These are phyloP conservation scores for Coracias cyanogaster DNA, from an alignment of 2,797 vertebrate species.

Conservation along the genomic window DNA sequence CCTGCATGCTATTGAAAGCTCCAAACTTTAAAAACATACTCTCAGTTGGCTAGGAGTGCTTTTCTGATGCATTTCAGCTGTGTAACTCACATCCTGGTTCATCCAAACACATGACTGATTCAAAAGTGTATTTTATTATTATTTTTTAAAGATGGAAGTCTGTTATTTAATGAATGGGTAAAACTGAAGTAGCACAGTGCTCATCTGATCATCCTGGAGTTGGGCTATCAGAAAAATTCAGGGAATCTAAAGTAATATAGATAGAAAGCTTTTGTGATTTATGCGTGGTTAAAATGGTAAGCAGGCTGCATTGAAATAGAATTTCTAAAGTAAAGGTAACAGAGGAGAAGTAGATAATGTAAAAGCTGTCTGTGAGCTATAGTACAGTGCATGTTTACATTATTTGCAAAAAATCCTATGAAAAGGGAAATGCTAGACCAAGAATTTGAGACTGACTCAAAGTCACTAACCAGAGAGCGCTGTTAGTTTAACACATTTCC, in stretches of 20 bases:
- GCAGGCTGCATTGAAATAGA: neutral
- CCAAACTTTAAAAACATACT: constrained; percentile 13
- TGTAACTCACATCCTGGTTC: constrained; percentile 15
- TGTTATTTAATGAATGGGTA: neutral
- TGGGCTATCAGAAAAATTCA: neutral
- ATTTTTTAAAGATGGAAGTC: neutral
- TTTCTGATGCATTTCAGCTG: constrained; percentile 43
- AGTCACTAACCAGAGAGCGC: neutral
- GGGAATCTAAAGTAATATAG: neutral
- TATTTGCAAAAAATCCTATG: neutral
- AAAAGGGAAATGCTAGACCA: neutral
- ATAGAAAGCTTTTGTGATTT: neutral
- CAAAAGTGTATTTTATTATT: neutral
- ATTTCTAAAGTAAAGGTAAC: neutral
- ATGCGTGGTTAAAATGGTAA: neutral
- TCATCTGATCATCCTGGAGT: neutral
- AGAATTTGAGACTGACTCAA: neutral
- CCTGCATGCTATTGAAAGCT: neutral
- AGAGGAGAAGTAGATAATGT: neutral
- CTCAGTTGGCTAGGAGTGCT: neutral
- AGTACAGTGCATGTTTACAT: neutral
- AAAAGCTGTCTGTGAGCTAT: neutral
- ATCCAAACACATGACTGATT: neutral
- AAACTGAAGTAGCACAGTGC: neutral
- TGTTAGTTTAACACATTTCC: neutral